These are phyloP conservation scores for Ornithoptera priamus DNA, from an alignment of 2,888 invertebrate genomes.

Conservation along the genomic window DNA sequence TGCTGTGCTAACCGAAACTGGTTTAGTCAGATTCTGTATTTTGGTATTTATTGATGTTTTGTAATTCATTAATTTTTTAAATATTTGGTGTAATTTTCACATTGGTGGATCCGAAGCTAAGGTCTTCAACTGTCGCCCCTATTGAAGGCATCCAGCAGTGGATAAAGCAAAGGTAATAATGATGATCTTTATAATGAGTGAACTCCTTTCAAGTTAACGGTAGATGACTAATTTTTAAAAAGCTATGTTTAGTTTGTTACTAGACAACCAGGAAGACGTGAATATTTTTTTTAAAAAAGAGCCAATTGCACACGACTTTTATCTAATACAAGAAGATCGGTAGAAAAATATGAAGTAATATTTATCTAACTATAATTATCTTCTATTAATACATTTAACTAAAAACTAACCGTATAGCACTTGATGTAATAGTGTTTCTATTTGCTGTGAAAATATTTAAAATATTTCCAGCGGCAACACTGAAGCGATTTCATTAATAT, in stretches of 20 bases:
- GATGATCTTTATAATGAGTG: not conserved
- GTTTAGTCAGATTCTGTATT: too few relatives aligned
- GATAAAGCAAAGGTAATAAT: too few relatives aligned
- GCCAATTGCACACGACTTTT: constrained; percentile 55
- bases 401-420: constrained; percentile 25
- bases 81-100: too few relatives aligned
- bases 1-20: too few relatives aligned
- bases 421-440: constrained; percentile 3
- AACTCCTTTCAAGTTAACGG: not conserved
- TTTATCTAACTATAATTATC: constrained; percentile 57
- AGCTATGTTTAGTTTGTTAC: not conserved
- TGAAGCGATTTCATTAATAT: constrained; percentile 6
- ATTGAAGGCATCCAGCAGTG: too few relatives aligned
- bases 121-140: too few relatives aligned
- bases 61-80: too few relatives aligned
- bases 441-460: constrained; percentile 1
- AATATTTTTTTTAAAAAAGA: constrained; percentile 28
- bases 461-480: not conserved
- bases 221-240: not conserved
- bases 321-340: constrained; percentile 46
- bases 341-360: constrained; percentile 72
- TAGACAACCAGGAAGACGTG: constrained; percentile 8
- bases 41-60: too few relatives aligned
- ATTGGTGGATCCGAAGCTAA: too few relatives aligned
- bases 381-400: constrained; percentile 30